Evolutionary conservation across 2,113 vertebrate genomes (phyloP).

Genomic region (Lanius collurio): DNA sequence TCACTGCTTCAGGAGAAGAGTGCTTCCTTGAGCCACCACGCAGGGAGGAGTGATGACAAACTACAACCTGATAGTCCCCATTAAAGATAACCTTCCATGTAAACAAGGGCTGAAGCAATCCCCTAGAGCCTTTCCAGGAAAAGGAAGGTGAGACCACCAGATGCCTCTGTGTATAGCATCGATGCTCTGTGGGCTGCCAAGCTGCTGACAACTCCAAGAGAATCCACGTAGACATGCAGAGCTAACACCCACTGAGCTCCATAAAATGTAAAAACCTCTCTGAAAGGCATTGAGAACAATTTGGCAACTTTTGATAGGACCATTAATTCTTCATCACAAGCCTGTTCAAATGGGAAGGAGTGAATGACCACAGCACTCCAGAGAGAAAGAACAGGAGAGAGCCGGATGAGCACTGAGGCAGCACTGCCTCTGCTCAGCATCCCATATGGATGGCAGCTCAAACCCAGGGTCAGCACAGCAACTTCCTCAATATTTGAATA

Average conservation of each 20-base stretch:
- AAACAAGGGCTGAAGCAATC: not conserved
- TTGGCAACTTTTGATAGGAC: not conserved
- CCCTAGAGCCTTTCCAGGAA: not conserved
- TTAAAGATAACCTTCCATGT: not conserved
- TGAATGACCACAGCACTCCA: not conserved
- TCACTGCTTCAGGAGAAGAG: not conserved
- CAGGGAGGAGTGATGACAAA: not conserved
- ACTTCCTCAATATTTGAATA: not conserved
- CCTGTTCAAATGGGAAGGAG: not conserved
- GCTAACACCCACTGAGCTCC: not conserved
- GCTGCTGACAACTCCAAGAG: not conserved
- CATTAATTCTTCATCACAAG: not conserved
- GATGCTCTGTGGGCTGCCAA: not conserved
- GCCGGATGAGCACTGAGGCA: not conserved
- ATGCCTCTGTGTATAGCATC: rapidly evolving
- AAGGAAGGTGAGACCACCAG: not conserved
- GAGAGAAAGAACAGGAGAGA: not conserved
- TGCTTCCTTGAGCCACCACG: not conserved
- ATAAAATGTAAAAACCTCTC: not conserved
- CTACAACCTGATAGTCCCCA: not conserved
- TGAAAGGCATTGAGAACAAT: not conserved
- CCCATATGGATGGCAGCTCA: not conserved
- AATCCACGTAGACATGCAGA: not conserved
- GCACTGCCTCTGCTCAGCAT: not conserved
- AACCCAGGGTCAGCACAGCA: not conserved